Conservation (phyloP, 2,888 invertebrate species). For the Theodoxus fluviatilis region DNA sequence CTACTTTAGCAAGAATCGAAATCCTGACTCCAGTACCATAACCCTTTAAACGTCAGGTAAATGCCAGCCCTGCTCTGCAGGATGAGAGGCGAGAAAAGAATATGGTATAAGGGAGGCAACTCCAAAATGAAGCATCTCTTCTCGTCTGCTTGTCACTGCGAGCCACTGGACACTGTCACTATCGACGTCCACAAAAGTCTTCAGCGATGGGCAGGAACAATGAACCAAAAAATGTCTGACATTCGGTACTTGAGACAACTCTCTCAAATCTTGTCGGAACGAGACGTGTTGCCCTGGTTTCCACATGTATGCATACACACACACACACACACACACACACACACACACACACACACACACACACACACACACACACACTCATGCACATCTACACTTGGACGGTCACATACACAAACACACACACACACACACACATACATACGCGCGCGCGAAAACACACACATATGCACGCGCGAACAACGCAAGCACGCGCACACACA, state of each 20-base stretch:
- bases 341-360: conserved; percentile 12
- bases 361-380: conserved; percentile 17
- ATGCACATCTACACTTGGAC: background rate
- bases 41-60: too few species aligned
- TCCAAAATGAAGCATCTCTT: too few species aligned
- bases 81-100: too few species aligned
- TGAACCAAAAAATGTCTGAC: background rate
- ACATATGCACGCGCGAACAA: background rate
- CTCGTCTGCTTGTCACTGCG: background rate
- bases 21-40: too few species aligned
- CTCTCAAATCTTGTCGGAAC: too few species aligned
- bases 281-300: too few species aligned
- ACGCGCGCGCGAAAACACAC: conserved; percentile 3
- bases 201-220: background rate
- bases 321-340: conserved; percentile 12
- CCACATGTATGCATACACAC: background rate
- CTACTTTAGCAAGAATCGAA: too few species aligned
- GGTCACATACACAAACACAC: background rate
- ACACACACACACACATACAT: conserved; percentile 8
- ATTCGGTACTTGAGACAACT: too few species aligned
- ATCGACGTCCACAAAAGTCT: too few species aligned
- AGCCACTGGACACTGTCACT: background rate
- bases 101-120: too few species aligned
- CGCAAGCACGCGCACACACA: background rate
- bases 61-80: too few species aligned